Base-by-base conservation (phyloP, 2,888 invertebrate genomes). In the Erpobdella octoculata region DNA sequence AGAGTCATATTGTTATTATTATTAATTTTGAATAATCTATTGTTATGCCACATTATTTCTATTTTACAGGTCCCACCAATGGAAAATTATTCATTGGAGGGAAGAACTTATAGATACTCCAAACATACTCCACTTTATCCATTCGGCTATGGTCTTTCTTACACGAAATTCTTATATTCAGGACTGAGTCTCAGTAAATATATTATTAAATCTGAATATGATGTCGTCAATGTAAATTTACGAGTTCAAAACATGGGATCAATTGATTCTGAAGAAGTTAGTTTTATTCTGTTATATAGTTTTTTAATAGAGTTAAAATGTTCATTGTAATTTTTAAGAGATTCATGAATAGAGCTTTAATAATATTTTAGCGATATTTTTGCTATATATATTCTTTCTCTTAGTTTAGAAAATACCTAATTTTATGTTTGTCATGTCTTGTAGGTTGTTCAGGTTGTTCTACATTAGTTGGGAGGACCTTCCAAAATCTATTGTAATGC, bases 81-180 rank as follows among this genome's bases (percentile, higher is more conserved):
- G 38, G 73, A 72, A 6, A 66, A 77, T 65, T 77, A 77, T 72
- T 71, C 74, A 18, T 81, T 82, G 82, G 75, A 70, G 41, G 79
- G 78, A 6, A 73, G 78, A 35, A 81, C 81, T 0, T 82, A 81
- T 75, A 76, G 82, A 25, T 82, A 81, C 69, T 78, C 79, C 68
- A 68, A 71, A 38, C 78, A 76, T 12, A 78, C 76, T 21, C 79
- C 79, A 2, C 74, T 76, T 46, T 80, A 77, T 72, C 78, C 79
- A 0, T 80, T 79, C 74, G 77, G 77, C 35, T 77, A 72, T 35
- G 77, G 77, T 41, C 74, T 77, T 25, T 77, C 77, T n/a, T 77
- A 77, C 71, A 59, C 74, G 9, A 67, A 48, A 41, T 77, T 77
- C 65, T 35, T 38, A 5, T 77, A 77, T 37, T n/a, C 61, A 28